Conservation (phyloP, 92 coral and sea anemone species). For the Epizoanthus scotinus region DNA sequence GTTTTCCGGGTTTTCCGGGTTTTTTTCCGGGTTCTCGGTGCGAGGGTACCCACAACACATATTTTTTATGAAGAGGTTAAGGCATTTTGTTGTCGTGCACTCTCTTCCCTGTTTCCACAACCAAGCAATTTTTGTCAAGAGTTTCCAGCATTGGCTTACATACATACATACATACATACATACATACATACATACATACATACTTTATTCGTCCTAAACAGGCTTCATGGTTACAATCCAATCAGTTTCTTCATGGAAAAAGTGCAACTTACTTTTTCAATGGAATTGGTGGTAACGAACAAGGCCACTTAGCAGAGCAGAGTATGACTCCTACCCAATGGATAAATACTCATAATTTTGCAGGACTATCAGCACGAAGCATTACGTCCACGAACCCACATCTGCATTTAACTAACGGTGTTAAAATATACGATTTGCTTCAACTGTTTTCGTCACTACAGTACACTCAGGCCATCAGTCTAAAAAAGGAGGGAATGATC, state of each 20-base stretch:
- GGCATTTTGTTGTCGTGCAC: slow-evolving; percentile 54
- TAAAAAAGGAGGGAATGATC: slow-evolving; percentile 43
- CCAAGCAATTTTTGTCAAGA: slow-evolving; percentile 38
- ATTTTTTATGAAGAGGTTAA: too few relatives aligned
- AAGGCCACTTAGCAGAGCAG: slow-evolving; percentile 46
- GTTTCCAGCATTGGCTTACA: slow-evolving; percentile 53
- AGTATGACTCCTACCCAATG: slow-evolving; percentile 53
- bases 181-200: too few relatives aligned
- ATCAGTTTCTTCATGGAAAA: slow-evolving; percentile 66
- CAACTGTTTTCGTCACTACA: slow-evolving; percentile 41
- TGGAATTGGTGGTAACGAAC: slow-evolving; percentile 52
- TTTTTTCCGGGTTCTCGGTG: too few relatives aligned
- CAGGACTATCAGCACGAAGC: slow-evolving; percentile 43
- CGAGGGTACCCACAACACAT: too few relatives aligned
- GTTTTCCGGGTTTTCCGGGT: too few relatives aligned
- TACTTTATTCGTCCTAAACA: too few relatives aligned
- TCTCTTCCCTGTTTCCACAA: slow-evolving; percentile 43
- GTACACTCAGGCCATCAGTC: slow-evolving; percentile 41
- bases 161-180: too few relatives aligned
- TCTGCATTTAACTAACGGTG: slow-evolving; percentile 47
- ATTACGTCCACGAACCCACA: slow-evolving; percentile 39
- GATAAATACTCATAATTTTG: slow-evolving; percentile 50
- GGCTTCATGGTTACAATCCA: slow-evolving; percentile 62
- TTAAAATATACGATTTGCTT: slow-evolving; percentile 32
- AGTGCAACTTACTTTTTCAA: slow-evolving; percentile 46